Evolutionary conservation across 2,888 invertebrate species (phyloP), one percentile per base, ranked within the genome.

Genomic region (Mactromeris polynyma): DNA sequence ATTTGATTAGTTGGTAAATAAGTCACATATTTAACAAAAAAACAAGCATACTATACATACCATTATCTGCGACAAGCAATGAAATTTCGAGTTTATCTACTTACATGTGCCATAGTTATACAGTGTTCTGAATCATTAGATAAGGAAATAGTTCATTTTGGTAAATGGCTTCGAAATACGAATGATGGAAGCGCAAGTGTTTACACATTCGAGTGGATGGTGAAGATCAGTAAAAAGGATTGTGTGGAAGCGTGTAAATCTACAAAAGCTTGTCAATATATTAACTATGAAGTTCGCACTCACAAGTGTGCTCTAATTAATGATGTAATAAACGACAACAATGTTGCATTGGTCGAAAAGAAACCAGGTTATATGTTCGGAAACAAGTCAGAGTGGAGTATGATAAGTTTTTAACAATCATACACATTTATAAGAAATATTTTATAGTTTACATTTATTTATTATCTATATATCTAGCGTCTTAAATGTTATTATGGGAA

Each of bases 161-260:
- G 58, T 21, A 1, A 58, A n/a, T 19, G 58, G 14, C 58, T 58
- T 21, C 58, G n/a, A 26, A n/a, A n/a, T n/a, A 21, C 58, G 3
- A 58, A n/a, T 58, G 3, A 58, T n/a, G 58, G 26, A n/a, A 46
- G 14, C 17, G n/a, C 58, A 58, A 21, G 58, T 58, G 21, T n/a
- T 58, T 58, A 58, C 26, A 58, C 58, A n/a, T 58, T 58, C n/a
- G 58, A 58, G 58, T 58, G 58, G 58, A 58, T 58, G 58, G 21
- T 58, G n/a, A 14, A 58, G n/a, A 26, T 58, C 58, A 58, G 58
- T 58, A 26, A n/a, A n/a, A 58, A 14, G 21, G 58, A 58, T 7
- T 58, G 58, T 58, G 58, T 58, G 21, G 58, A 58, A n/a, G 26
- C 58, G n/a, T 58, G 58, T 58, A 58, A 58, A 58, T 58, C 58